A percentile compares a stretch with the other conserved stretches of the same genome.
Evolutionary conservation across 1,140 invertebrate genomes (phyloP).

Genomic region (Bombus breviceps): DNA sequence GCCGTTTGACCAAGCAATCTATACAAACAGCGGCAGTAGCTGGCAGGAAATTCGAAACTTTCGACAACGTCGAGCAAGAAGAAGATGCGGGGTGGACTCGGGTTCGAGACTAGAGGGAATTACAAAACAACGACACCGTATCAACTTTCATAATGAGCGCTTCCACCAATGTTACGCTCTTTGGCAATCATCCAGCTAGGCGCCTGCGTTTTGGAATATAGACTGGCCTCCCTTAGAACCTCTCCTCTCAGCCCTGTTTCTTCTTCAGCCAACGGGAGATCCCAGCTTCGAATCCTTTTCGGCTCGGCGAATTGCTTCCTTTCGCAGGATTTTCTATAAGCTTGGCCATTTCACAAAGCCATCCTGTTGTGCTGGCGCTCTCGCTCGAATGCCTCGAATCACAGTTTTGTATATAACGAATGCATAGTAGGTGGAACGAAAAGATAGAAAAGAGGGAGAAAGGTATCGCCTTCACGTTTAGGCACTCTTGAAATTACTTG

Average conservation of each 20-base stretch:
- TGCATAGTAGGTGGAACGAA: conserved; percentile 15
- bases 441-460: conserved; percentile 7
- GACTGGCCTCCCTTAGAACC: conserved; percentile 21
- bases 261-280: conserved; percentile 42
- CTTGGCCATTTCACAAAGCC: conserved; percentile 68
- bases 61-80: conserved; percentile 72
- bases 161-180: conserved; percentile 73
- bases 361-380: conserved; percentile 55
- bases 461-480: conserved; percentile 34
- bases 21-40: conserved; percentile 42
- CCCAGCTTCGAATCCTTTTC: conserved; percentile 64
- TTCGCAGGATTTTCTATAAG: conserved; percentile 70
- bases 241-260: conserved; percentile 27
- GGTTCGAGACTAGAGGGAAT: conserved; percentile 60
- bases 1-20: conserved; percentile 55
- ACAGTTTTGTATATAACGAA: conserved; percentile 49
- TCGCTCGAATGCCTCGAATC: conserved; percentile 57
- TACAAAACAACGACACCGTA: conserved; percentile 77
- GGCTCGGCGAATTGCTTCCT: conserved; percentile 64
- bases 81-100: conserved; percentile 49
- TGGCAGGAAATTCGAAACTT: conserved; percentile 76
- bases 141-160: conserved; percentile 80
- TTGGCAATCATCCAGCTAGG: conserved; percentile 76
- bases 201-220: conserved; percentile 62
- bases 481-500: conserved; percentile 59